Percentiles rank a stretch among this genome's conserved stretches.
These are phyloP conservation scores for Platerodrilus igneus DNA, from an alignment of 2,888 invertebrate species.

Conservation along the genomic window DNA sequence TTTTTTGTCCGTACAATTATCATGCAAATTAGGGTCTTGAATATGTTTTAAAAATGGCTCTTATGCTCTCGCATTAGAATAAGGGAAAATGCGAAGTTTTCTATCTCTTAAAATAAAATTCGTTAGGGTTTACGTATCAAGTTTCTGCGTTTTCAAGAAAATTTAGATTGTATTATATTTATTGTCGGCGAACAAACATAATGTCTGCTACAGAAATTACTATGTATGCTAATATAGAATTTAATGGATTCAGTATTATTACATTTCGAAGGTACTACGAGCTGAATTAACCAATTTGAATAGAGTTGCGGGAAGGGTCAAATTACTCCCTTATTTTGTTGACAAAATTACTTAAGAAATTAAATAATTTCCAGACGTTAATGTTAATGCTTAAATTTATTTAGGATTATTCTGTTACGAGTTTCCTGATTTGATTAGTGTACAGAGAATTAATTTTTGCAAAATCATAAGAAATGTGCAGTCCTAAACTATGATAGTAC, in stretches of 20 bases:
- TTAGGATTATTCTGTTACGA: conserved; percentile 19
- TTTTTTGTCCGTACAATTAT: conserved; percentile 28
- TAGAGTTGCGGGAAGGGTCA: conserved; percentile 39
- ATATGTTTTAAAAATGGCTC: no score
- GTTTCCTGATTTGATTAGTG: no score
- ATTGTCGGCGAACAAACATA: no score
- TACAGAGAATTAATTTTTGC: no score
- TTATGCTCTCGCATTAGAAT: no score
- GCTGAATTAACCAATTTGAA: conserved; percentile 42
- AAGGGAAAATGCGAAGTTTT: no score
- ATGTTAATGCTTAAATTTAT: conserved; percentile 18
- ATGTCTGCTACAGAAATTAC: conserved; percentile 39
- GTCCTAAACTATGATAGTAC: no score
- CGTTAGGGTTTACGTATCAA: no score
- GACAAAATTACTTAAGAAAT: conserved; percentile 34
- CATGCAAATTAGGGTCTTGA: conserved; percentile 32
- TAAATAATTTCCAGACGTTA: conserved; percentile 26
- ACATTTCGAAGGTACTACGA: conserved; percentile 40
- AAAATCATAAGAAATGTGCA: no score
- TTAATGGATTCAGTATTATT: conserved; percentile 44
- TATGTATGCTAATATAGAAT: conserved; percentile 44
- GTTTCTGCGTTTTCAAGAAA: conserved; percentile 9
- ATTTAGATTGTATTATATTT: conserved; percentile 33
- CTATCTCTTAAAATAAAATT: no score
- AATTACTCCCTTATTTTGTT: conserved; percentile 32